Evolutionary conservation across 2,113 vertebrate genomes (phyloP), one percentile per base, ranked within the genome.

Genomic region (Otocyon megalotis): DNA sequence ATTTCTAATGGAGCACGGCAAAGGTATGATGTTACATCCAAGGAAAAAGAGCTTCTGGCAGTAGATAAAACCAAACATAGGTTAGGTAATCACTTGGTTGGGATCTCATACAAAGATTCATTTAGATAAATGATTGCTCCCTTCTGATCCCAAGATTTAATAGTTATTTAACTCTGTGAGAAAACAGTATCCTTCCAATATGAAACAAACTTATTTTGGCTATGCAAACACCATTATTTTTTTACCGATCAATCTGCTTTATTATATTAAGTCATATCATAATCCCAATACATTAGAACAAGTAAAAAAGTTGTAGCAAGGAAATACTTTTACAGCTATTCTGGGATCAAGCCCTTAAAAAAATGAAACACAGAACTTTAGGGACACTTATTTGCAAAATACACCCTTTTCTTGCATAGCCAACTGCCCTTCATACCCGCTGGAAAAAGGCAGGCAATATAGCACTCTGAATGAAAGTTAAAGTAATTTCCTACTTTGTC

Each of bases 331-430:
- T 86, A 76, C 3, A 80, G 82, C 26, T 77, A 16, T 91, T 81
- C 87, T 53, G 82, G 62, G 30, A 80, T 74, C 50, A 53, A 8
- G 54, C 50, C 13, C 56, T 96, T 86, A 67, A 82, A 79, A 79
- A 94, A 96, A 95, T 7, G 17, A 90, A 93, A 97, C 16, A 19
- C 15, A 37, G 62, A 89, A 94, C 77, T 96, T 74, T 60, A 43
- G 16, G 28, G 48, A 56, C 28, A 60, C 43, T 3, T 14, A 76
- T 72, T 94, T 94, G 90, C 56, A 94, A 96, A 93, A 53, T 24
- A 82, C 0, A 83, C 30, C 48, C 37, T 90, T 79, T 81, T 43
- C 63, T 26, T 13, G 35, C 35, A 53, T 4, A 60, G 58, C 30
- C 58, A 22, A 58, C 17, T 43, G 84, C 85, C 84, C 60, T 72